phyloP scores from a whole-genome alignment of 2,797 vertebrate species.

The Oryzias dopingdopingensis region DNA sequence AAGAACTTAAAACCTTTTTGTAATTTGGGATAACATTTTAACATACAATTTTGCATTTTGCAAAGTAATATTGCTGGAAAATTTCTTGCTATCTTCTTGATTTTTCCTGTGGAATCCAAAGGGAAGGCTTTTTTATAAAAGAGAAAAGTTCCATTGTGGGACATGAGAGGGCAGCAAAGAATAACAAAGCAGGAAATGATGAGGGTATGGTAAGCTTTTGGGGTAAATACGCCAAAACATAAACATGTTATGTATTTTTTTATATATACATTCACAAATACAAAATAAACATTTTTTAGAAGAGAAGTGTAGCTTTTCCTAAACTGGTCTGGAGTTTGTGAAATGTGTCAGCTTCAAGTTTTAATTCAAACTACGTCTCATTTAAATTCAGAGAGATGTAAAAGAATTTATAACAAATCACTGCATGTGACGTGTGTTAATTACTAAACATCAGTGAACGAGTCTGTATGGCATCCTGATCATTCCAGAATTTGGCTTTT shows the following conservation, averaged over 20 bases:
- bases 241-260: conserved; percentile 2
- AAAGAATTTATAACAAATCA: background rate
- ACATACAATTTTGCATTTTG: no score
- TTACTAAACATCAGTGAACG: background rate
- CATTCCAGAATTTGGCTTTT: conserved; percentile 3
- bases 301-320: background rate
- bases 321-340: no score
- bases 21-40: no score
- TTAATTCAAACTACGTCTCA: background rate
- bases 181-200: conserved; percentile 23
- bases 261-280: background rate
- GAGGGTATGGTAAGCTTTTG: conserved; percentile 3
- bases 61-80: no score
- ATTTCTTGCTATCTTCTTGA: no score
- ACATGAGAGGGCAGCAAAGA: conserved; percentile 68
- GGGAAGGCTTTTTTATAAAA: conserved; percentile 22
- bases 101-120: background rate
- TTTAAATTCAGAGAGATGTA: no score
- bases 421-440: conserved; percentile 6
- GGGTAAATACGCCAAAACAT: conserved; percentile 1
- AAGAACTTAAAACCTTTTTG: no score
- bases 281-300: background rate
- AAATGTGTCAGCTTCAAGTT: background rate
- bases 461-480: conserved; percentile 18
- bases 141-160: conserved; percentile 48